Evolutionary conservation across 2,888 invertebrate genomes (phyloP).

Genomic region (Dynastes grantii): DNA sequence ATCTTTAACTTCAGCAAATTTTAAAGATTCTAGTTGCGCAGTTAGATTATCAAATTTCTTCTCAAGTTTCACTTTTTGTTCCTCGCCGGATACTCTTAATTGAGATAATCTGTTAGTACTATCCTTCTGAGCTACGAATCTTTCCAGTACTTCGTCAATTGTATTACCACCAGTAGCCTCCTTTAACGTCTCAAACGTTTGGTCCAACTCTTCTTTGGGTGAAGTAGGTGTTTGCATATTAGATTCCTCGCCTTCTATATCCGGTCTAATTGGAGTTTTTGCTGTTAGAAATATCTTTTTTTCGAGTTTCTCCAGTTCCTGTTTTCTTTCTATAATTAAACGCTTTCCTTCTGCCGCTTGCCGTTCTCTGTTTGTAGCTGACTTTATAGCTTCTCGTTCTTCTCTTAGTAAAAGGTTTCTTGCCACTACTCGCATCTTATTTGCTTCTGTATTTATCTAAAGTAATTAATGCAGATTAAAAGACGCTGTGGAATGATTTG

Average conservation of each 20-base stretch:
- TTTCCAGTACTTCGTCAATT: slow-evolving; percentile 82
- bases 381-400: slow-evolving; percentile 79
- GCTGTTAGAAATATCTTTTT: slow-evolving; percentile 82
- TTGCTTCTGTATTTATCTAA: slow-evolving; percentile 83
- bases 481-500: too few relatives aligned
- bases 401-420: slow-evolving; percentile 80
- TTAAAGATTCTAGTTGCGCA: slow-evolving; percentile 82
- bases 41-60: slow-evolving; percentile 77
- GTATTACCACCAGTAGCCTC: slow-evolving; percentile 85
- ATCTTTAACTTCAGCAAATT: slow-evolving; percentile 86
- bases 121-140: slow-evolving; percentile 82
- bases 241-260: slow-evolving; percentile 65
- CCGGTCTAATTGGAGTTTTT: slow-evolving; percentile 65
- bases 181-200: slow-evolving; percentile 82
- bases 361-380: slow-evolving; percentile 78
- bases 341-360: slow-evolving; percentile 78
- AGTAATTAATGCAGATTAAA: slow-evolving; percentile 60
- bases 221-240: slow-evolving; percentile 52
- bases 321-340: slow-evolving; percentile 80
- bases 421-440: slow-evolving; percentile 80
- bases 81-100: slow-evolving; percentile 81
- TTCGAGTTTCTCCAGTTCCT: slow-evolving; percentile 84
- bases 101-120: slow-evolving; percentile 81
- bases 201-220: slow-evolving; percentile 73
- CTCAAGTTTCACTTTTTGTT: slow-evolving; percentile 82